Base-by-base conservation (phyloP, 2,113 vertebrate species). In the Gorilla gorilla region DNA sequence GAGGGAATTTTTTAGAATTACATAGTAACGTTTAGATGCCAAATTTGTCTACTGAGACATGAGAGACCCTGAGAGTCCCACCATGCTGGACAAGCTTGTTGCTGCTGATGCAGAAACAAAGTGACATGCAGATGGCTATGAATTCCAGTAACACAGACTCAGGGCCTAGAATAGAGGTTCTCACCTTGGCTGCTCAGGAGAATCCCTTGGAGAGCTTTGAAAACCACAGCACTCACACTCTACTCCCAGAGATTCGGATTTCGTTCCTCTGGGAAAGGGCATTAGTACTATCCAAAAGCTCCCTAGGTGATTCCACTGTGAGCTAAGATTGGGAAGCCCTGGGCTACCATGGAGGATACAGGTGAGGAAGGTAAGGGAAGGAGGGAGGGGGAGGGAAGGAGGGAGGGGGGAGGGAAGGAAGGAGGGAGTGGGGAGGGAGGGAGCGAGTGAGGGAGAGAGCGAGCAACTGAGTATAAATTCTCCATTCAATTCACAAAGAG, bases 101-200 rank as follows among this genome's bases (percentile, higher is more conserved):
- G 5, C 9, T 35, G 23, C 40, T 43, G 40, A 66, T 16, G 18
- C 8, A 87, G 64, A 45, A 78, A 52, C 12, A 57, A 38, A 59
- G 55, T 43, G 75, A 20, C 88, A 82, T 35, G 32, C 2, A 45
- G 3, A 25, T 22, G 40, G 32, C 3, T 23, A 4, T 80, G 55
- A 78, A 79, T 57, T 52, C 75, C 32, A 38, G 0, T 30, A 40
- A 32, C 79, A 70, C 20, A 83, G 27, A 59, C 32, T 38, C 2
- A 0, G 23, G 3, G 2, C 25, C 20, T 30, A 11, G 43, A 30
- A 64, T 2, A 18, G 2, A 7, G 17, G 13, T 38, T 43, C 17
- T 84, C 40, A n/a, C 27, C 48, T 23, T 14, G 30, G 35, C 30
- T 48, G 35, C 76, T 55, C 72, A 38, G 40, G 35, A 87, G 17